A percentile compares a stretch with the other conserved stretches of the same genome.
Conservation (phyloP, 2,113 vertebrate species). For the Gallinago media region DNA sequence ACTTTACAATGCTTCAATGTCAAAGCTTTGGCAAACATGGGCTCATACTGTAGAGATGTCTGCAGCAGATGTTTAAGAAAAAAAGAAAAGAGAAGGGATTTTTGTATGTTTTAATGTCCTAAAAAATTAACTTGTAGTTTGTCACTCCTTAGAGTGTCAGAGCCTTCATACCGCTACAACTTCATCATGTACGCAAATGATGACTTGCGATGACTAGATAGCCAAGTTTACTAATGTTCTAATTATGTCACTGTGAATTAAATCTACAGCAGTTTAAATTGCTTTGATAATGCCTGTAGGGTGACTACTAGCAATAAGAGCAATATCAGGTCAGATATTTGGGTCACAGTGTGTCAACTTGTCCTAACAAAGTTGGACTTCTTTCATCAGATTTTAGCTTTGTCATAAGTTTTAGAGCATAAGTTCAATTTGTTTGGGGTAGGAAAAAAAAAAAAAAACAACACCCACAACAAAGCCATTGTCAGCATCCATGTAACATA, state of each 20-base stretch:
- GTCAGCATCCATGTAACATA: neutral
- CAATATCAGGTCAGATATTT: slow-evolving; percentile 44
- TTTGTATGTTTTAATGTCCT: neutral
- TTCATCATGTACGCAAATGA: neutral
- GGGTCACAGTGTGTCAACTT: neutral
- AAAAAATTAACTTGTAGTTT: neutral
- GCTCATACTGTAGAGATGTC: neutral
- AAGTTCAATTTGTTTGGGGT: neutral
- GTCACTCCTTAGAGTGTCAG: neutral
- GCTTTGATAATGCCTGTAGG: slow-evolving; percentile 61
- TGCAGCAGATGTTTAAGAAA: neutral
- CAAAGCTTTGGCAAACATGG: neutral
- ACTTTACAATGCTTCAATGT: slow-evolving; percentile 53
- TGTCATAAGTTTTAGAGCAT: neutral
- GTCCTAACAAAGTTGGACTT: slow-evolving; percentile 25
- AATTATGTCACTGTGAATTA: slow-evolving; percentile 56
- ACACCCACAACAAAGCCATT: neutral
- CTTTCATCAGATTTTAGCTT: slow-evolving; percentile 11
- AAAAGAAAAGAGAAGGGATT: accelerated
- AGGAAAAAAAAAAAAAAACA: neutral
- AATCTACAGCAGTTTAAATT: slow-evolving; percentile 21
- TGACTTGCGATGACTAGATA: slow-evolving; percentile 36
- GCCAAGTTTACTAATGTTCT: slow-evolving; percentile 42
- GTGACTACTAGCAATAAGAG: slow-evolving; percentile 11
- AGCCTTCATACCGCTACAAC: neutral